phyloP scores from a whole-genome alignment of 2,113 vertebrate species.

The Reinhardtius hippoglossoides region DNA sequence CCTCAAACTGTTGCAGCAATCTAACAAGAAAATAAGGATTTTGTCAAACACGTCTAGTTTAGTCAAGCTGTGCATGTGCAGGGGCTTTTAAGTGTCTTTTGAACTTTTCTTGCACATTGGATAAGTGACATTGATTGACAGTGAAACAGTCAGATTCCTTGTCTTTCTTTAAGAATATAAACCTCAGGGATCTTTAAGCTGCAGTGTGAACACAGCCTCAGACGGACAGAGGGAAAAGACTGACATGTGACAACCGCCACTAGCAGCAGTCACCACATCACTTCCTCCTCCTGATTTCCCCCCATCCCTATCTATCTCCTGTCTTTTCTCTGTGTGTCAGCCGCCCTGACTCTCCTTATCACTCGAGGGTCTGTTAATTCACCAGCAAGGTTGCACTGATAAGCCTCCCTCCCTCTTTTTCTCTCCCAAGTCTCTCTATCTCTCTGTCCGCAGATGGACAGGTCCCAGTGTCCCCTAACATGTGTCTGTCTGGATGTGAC shows the following conservation, averaged over 20 bases:
- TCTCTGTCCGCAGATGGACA: slow-evolving; percentile 77
- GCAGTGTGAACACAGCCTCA: neutral
- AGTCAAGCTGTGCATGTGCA: neutral
- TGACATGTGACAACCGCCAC: slow-evolving; percentile 83
- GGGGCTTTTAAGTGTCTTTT: neutral
- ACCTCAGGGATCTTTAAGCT: neutral
- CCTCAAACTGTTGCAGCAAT: too few species aligned
- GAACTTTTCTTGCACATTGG: too few species aligned
- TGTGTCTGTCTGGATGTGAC: slow-evolving; percentile 81
- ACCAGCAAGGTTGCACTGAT: slow-evolving; percentile 88
- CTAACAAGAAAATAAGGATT: neutral
- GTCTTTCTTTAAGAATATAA: neutral
- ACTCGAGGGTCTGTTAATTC: slow-evolving; percentile 90
- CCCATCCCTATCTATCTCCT: slow-evolving; percentile 64
- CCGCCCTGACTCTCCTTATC: slow-evolving; percentile 86
- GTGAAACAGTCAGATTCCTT: neutral
- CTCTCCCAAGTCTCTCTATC: slow-evolving; percentile 64
- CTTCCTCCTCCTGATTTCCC: slow-evolving; percentile 39
- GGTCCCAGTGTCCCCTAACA: slow-evolving; percentile 83
- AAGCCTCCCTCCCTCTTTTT: slow-evolving; percentile 74
- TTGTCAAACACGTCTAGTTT: too few species aligned
- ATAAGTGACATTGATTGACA: neutral
- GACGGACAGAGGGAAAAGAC: slow-evolving; percentile 64
- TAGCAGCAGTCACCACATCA: slow-evolving; percentile 68
- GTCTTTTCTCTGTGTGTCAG: slow-evolving; percentile 77